Conservation (phyloP, 2,888 invertebrate species). For the Lycia hirtaria region DNA sequence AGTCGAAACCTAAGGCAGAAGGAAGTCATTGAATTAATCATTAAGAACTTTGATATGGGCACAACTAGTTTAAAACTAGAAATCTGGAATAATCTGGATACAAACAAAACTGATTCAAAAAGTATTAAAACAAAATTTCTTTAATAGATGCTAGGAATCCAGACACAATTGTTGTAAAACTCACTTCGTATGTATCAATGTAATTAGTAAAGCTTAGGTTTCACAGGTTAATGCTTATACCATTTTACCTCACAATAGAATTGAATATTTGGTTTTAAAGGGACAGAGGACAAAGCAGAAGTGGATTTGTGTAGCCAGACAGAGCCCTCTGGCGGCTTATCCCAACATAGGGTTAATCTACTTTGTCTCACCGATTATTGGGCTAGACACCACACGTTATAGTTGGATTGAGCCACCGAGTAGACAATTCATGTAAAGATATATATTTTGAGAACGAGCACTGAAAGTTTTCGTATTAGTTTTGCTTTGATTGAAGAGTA, state of each 20-base stretch:
- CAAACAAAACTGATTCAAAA: too few species aligned
- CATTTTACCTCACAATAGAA: not conserved
- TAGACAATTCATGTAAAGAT: not conserved
- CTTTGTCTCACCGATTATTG: slow-evolving; percentile 10
- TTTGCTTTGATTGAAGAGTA: too few species aligned
- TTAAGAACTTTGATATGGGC: too few species aligned
- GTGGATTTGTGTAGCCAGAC: slow-evolving; percentile 15
- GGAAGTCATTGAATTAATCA: too few species aligned
- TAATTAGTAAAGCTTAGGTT: not conserved
- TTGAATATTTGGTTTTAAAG: slow-evolving; percentile 4
- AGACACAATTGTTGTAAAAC: too few species aligned
- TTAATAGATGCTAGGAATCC: too few species aligned
- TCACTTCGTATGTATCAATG: too few species aligned
- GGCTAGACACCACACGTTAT: slow-evolving; percentile 14
- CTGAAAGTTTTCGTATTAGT: too few species aligned
- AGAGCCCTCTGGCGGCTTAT: slow-evolving; percentile 20
- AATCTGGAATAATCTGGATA: too few species aligned
- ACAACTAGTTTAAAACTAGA: too few species aligned
- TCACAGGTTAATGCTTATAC: not conserved
- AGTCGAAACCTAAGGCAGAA: too few species aligned
- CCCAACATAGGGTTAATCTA: slow-evolving; percentile 10
- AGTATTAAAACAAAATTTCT: too few species aligned
- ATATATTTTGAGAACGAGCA: not conserved
- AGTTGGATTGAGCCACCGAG: not conserved
- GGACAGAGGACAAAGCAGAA: slow-evolving; percentile 16